Evolutionary conservation across 2,888 invertebrate species (phyloP), one percentile per base, ranked within the genome.

Genomic region (Pandemis cinnamomeana): DNA sequence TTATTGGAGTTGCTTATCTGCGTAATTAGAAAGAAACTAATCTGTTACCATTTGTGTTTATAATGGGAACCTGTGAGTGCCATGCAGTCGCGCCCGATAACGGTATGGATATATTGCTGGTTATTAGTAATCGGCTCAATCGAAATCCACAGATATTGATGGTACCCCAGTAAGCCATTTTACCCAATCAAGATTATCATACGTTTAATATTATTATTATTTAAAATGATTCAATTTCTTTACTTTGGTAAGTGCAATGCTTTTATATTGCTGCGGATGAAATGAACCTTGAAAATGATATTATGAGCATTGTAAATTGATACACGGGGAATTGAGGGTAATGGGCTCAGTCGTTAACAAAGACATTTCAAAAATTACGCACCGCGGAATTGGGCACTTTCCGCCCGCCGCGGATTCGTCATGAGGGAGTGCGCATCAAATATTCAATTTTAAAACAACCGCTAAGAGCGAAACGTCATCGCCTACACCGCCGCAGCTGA

Each of bases 401-500:
- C 84, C 84, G 84, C 86, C 88, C 88, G 84, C 86, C 86, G 86
- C 84, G 89, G 87, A 93, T 91, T 93, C 91, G 90, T 92, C 91
- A 91, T 91, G 88, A 91, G 92, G 91, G 93, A 92, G 91, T 86
- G 88, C 86, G 86, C 93, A 94, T 94, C 93, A 94, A 94, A 94
- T 94, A 94, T 94, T 94, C 93, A 94, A 94, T 93, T 94, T 94
- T 94, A 94, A 94, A 94, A 93, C 91, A 91, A 86, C 89, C 92
- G 93, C 94, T 94, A 94, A 94, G 92, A 93, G 94, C 94, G 90
- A 93, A 93, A 93, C 87, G 94, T 93, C 94, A 93, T 94, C 91
- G 92, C 89, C 86, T 82, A 86, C 88, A 86, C 88, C 87, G 87
- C 85, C 91, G 87, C 94, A 94, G 94, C 92, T 94, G 94, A 88